phyloP scores from a whole-genome alignment of 2,888 invertebrate species.

The Hypsopygia costalis region DNA sequence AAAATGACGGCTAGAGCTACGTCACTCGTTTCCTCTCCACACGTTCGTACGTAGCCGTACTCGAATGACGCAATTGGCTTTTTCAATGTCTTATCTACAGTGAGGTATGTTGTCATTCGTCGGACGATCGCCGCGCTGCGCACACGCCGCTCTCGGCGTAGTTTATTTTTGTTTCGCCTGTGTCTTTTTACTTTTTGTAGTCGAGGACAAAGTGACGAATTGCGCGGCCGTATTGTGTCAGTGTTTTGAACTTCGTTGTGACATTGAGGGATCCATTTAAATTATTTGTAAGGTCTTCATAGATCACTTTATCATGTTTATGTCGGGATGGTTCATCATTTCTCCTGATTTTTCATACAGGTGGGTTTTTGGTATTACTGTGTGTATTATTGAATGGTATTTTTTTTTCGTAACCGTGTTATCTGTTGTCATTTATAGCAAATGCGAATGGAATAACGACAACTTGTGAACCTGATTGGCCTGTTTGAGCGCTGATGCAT shows the following conservation, averaged over 20 bases:
- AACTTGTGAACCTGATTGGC: conserved; percentile 64
- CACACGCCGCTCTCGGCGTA: conserved; percentile 53
- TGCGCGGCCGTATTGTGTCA: conserved; percentile 63
- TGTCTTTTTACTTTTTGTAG: conserved; percentile 64
- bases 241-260: conserved; percentile 69
- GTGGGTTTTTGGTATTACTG: conserved; percentile 56
- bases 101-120: conserved; percentile 75
- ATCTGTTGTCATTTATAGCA: conserved; percentile 38
- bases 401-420: conserved; percentile 30
- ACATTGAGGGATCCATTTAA: conserved; percentile 51
- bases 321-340: conserved; percentile 74
- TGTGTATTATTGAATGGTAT: conserved; percentile 36
- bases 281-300: conserved; percentile 39
- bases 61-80: conserved; percentile 77
- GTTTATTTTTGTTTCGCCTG: conserved; percentile 67
- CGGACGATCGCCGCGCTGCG: conserved; percentile 68
- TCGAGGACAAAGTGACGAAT: conserved; percentile 73
- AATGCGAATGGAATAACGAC: conserved; percentile 48
- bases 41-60: conserved; percentile 68
- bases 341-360: conserved; percentile 68
- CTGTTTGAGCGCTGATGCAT: conserved; percentile 60
- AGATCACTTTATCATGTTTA: conserved; percentile 52
- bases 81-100: conserved; percentile 79
- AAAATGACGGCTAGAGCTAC: conserved; percentile 67
- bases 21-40: conserved; percentile 73